Percentiles rank a stretch among this genome's conserved stretches.
Conservation (phyloP, 1,140 invertebrate species). For the Cydia amplana region DNA sequence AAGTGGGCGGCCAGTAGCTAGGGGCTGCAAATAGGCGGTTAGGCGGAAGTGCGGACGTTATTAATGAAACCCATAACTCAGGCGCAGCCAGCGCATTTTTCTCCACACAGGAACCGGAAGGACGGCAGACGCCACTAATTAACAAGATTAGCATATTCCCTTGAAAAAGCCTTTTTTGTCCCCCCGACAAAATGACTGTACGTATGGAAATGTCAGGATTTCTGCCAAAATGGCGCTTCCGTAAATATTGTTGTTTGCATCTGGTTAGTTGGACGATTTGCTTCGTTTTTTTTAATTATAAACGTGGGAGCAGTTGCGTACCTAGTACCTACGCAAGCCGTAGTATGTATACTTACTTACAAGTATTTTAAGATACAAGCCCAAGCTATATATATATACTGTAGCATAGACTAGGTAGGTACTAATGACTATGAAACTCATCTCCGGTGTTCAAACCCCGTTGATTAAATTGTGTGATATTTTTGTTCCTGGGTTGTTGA, state of each 20-base stretch:
- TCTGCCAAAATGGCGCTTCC: neutral
- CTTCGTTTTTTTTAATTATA: neutral
- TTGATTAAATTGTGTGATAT: too few species aligned
- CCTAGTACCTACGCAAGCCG: too few species aligned
- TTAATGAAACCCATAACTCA: constrained; percentile 74
- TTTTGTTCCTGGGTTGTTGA: too few species aligned
- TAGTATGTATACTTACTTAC: too few species aligned
- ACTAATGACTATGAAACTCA: too few species aligned
- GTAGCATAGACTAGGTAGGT: too few species aligned
- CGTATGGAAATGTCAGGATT: constrained; percentile 28
- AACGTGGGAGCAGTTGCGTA: too few species aligned
- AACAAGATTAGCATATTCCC: constrained; percentile 44
- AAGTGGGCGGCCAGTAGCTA: constrained; percentile 37
- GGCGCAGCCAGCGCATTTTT: constrained; percentile 65
- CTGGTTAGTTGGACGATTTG: neutral
- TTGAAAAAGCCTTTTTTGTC: constrained; percentile 37
- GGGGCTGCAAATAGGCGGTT: constrained; percentile 66
- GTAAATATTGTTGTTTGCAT: constrained; percentile 17
- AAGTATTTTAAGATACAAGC: too few species aligned
- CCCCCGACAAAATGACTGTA: constrained; percentile 7
- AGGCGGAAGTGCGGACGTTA: constrained; percentile 70
- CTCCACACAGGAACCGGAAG: constrained; percentile 54
- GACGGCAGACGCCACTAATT: constrained; percentile 57
- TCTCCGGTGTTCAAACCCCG: too few species aligned
- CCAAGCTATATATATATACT: too few species aligned